Base-by-base conservation (phyloP, 2,113 vertebrate species). In the Platysternon megacephalum region DNA sequence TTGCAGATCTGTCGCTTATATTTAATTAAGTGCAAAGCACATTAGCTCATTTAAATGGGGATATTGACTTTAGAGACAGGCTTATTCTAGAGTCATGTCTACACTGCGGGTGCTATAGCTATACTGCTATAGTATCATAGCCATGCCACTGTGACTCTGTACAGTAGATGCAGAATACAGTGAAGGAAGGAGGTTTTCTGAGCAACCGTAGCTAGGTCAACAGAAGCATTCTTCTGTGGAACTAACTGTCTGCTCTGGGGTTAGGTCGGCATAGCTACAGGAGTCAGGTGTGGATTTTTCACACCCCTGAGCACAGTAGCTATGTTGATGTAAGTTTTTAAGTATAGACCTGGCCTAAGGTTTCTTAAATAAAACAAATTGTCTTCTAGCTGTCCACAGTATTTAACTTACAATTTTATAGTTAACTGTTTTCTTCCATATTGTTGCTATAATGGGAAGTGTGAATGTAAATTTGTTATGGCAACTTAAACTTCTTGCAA, bases 11-110 rank as follows among this genome's bases (percentile, higher is more conserved):
- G 65, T 72, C n/a, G 5, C 17, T 68, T n/a, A 68, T 19, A n/a
- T 35, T 65, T 65, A 65, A 74, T 92, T 46, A 61, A 80, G 80
- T 42, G 86, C 39, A 11, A 85, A 53, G 9, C 16, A 87, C 49
- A 16, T 9, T 78, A 91, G 19, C 0, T 0, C 84, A 51, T 84
- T 89, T 93, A 6, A n/a, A 10, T 58, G 83, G 51, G 8, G 35
- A 3, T n/a, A 95, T 93, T 78, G 29, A 81, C 87, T 95, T 94
- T 89, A 6, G 87, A 52, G 87, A 84, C 6, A 56, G 82, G 24
- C 42, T 78, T 46, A 78, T 42, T 46, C 74, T 78, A 72, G 65
- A 72, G n/a, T n/a, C 19, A 39, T n/a, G n/a, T 39, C n/a, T 72
- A 22, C n/a, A 72, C 19, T 72, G 21, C 1, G 11, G 5, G n/a